Base-by-base conservation (phyloP, 2,113 vertebrate genomes). In the Centropus unirufus region DNA sequence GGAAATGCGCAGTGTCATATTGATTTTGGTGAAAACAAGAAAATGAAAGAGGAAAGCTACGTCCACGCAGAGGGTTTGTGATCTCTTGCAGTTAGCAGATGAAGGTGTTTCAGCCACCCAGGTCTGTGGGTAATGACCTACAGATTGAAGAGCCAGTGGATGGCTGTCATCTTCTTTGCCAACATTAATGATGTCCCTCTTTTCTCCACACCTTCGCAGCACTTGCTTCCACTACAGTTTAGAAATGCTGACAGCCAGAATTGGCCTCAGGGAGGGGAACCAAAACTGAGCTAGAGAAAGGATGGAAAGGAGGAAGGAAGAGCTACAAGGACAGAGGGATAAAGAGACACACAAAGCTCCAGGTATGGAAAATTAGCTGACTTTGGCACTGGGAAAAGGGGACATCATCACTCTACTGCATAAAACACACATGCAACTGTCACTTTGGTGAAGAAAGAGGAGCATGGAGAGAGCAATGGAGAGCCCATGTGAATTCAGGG, bases 131-230 rank as follows among this genome's bases (percentile, higher is more conserved):
- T 9, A 74, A 63, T 12, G 55, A 27, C 14, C 39, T 52, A 12
- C 0, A 66, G 30, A 94, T n/a, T n/a, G 51, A 68, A 88, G 39
- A 54, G 30, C 8, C 61, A 78, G 1, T 2, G 27, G 63, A 74
- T 29, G 29, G 32, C 32, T 90, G 23, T 29, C n/a, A 61, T 5
- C 58, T 55, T 47, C 75, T 77, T 32, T 32, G 30, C 11, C 79
- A 66, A 29, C 3, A 1, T 47, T 80, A 57, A 70, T 3, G 8
- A 66, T 23, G 8, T 6, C 5, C 2, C 1, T 7, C 11, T 34
- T 92, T 55, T 26, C 51, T 54, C 39, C 10, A 20, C 19, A 44
- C 26, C 63, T 30, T 75, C 78, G 20, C n/a, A 87, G 29, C 16
- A n/a, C 32, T 44, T 79, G 44, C 42, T 69, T 40, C 72, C 32